A percentile compares a stretch with the other conserved stretches of the same genome.
These are phyloP conservation scores for Tetrax tetrax DNA, from an alignment of 2,113 vertebrate species.

Conservation along the genomic window DNA sequence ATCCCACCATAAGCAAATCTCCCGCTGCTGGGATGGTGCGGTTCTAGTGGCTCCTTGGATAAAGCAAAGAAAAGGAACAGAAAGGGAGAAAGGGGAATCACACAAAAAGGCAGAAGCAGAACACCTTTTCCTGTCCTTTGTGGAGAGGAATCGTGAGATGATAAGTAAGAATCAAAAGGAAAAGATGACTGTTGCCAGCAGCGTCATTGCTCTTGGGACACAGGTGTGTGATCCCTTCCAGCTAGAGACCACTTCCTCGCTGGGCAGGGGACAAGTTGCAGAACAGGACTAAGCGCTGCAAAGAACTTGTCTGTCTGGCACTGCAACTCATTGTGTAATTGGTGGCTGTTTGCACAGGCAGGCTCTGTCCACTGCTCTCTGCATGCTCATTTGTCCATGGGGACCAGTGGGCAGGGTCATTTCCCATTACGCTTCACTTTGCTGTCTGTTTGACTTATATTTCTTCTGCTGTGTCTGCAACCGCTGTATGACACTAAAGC, in stretches of 20 bases:
- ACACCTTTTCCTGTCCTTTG: neutral
- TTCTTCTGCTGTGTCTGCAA: neutral
- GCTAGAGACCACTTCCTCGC: neutral
- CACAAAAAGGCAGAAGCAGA: neutral
- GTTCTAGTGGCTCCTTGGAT: neutral
- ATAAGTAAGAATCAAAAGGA: neutral
- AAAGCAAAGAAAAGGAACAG: neutral
- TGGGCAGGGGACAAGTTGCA: neutral
- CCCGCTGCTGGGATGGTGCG: accelerated
- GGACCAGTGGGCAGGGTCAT: neutral
- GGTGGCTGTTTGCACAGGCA: neutral
- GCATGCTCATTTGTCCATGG: neutral
- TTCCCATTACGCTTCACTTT: neutral
- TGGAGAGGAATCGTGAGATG: neutral
- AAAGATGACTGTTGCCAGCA: neutral
- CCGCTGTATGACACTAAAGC: neutral
- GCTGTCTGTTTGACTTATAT: neutral
- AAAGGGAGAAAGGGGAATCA: neutral
- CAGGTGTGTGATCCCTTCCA: accelerated
- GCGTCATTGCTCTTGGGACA: neutral
- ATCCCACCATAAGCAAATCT: neutral
- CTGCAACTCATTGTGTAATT: neutral
- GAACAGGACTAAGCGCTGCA: neutral
- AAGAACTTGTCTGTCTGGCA: neutral
- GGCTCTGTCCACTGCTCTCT: neutral